Evolutionary conservation across 2,113 vertebrate species (phyloP), one percentile per base, ranked within the genome.

Genomic region (Ptychochromis oligacanthus): DNA sequence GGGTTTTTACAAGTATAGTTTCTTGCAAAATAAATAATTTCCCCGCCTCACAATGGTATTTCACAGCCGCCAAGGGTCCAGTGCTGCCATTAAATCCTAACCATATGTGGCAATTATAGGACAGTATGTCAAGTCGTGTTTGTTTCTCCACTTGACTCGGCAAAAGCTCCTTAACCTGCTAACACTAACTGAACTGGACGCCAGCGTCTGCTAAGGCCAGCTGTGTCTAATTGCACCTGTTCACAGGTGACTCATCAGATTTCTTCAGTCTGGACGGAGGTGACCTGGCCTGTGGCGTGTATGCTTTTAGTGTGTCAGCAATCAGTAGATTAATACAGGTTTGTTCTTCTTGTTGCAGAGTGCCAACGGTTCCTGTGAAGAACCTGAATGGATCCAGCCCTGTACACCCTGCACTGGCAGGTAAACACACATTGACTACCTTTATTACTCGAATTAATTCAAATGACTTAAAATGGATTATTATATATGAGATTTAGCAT

Each of bases 311-410:
- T 22, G 59, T 79, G 64, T 78, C 43, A 28, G 11, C 6, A 0
- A 57, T 11, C 7, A 75, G 43, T 49, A 8, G 28, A 12, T 61
- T 65, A 15, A 80, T 46, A 0, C 40, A 7, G 12, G 14, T 75
- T 55, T 65, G 61, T 77, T 18, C 52, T 74, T 65, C 14, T 54
- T 54, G n/a, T 93, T 89, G 80, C 82, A 96, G 97, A 85, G 97
- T 99, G 58, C 97, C 97, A 80, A 98, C 98, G 0, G 97, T 99
- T 78, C 98, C 98, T 0, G 98, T 99, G 85, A 99, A 99, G 93
- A 99, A 98, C 93, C 95, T 98, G 61, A 98, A 97, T 24, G 97
- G 97, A 58, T 97, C 97, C 15, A 98, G 98, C 79, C 97, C 98
- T 0, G 97, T 99, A 20, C 97, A 97, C 67, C 98, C 98, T 20